These are phyloP conservation scores for Phoebastria nigripes DNA, from an alignment of 2,797 vertebrate genomes.

Conservation along the genomic window DNA sequence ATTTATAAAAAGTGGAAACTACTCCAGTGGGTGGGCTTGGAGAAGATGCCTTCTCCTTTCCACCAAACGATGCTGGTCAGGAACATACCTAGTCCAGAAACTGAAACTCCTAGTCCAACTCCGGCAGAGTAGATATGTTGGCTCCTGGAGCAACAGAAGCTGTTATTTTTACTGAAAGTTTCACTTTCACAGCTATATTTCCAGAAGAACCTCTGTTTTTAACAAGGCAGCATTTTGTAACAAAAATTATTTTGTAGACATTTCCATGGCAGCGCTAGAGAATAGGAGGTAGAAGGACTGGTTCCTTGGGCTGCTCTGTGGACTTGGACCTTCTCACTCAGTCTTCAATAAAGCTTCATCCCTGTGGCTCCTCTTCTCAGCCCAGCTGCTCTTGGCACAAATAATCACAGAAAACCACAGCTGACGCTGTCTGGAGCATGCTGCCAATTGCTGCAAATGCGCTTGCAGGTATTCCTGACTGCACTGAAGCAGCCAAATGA, in stretches of 20 bases:
- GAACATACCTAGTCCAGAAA: background rate
- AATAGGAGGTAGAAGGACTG: background rate
- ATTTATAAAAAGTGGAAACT: background rate
- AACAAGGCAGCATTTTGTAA: background rate
- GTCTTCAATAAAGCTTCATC: background rate
- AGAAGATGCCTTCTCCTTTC: background rate
- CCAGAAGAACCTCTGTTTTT: background rate
- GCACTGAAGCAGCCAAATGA: background rate
- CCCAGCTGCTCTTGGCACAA: background rate
- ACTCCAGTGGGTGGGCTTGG: background rate
- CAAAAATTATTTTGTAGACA: background rate
- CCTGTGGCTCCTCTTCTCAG: background rate
- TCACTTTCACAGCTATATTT: background rate
- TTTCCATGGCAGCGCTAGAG: background rate
- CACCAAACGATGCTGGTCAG: fast-evolving
- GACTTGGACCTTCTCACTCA: background rate
- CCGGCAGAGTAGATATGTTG: background rate
- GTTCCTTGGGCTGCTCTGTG: background rate
- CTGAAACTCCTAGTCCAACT: background rate
- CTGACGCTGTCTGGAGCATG: background rate
- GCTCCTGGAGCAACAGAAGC: background rate
- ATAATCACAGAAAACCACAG: background rate
- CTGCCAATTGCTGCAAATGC: background rate
- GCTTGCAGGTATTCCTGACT: background rate
- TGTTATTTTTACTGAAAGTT: background rate